Conservation (phyloP, 2,113 vertebrate genomes). For the Stictonetta naevosa region DNA sequence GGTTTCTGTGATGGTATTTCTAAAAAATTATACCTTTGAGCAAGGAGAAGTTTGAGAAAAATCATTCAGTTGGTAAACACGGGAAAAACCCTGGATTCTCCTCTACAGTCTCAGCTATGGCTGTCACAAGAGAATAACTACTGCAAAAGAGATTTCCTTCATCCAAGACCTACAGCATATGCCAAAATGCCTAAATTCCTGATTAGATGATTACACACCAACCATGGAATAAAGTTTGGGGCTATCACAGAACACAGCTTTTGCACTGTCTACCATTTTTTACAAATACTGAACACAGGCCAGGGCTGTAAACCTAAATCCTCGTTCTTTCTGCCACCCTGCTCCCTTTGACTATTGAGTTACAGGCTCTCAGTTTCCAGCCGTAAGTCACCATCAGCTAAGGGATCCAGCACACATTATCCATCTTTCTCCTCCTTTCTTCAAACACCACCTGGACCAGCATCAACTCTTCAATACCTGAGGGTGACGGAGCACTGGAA, state of each 20-base stretch:
- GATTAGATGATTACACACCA: too few relatives aligned
- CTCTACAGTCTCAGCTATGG: not conserved
- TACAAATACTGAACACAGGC: not conserved
- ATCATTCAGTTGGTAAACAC: not conserved
- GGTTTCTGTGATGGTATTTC: not conserved
- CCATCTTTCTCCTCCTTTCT: not conserved
- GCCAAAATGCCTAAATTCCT: not conserved
- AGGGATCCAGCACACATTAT: not conserved
- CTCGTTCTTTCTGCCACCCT: not conserved
- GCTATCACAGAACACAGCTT: not conserved
- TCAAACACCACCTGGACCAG: not conserved
- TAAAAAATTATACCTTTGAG: not conserved
- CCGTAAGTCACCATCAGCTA: not conserved
- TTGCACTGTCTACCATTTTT: not conserved
- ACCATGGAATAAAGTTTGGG: fast-evolving
- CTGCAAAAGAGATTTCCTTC: not conserved
- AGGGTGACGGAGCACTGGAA: too few relatives aligned
- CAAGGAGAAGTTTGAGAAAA: not conserved
- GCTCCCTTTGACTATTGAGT: not conserved
- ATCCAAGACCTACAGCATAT: not conserved
- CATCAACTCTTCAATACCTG: not conserved
- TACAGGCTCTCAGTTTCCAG: not conserved
- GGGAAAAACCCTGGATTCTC: not conserved
- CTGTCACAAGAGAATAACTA: not conserved
- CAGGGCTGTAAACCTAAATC: not conserved